Conservation (phyloP, 2,113 vertebrate species). For the Pica pica region DNA sequence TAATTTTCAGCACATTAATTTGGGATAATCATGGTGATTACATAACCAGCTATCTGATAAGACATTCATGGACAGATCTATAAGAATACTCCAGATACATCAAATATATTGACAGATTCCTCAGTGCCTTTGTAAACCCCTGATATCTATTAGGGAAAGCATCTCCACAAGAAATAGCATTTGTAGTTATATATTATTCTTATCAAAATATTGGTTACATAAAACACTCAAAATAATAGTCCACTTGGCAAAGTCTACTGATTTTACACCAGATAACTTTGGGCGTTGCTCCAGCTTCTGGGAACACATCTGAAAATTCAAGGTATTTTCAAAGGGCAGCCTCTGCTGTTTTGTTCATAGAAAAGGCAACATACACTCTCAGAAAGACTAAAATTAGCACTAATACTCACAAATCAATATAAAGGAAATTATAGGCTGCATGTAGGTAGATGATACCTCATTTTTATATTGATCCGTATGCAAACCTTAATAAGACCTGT, state of each 20-base stretch:
- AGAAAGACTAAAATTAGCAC: not conserved
- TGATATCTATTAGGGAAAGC: not conserved
- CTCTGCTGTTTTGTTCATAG: not conserved
- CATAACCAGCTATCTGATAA: not conserved
- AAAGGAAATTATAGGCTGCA: constrained; percentile 12
- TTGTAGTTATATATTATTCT: not conserved
- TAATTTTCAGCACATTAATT: not conserved
- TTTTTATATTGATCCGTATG: not conserved
- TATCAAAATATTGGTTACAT: not conserved
- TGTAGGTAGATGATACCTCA: not conserved
- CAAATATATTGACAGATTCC: not conserved
- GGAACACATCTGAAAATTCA: not conserved
- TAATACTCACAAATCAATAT: not conserved
- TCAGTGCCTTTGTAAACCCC: not conserved
- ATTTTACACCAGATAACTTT: not conserved
- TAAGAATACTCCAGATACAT: not conserved
- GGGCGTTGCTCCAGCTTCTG: not conserved
- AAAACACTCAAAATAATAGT: not conserved
- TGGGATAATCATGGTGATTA: constrained; percentile 11
- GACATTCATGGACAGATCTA: not conserved
- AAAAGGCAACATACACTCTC: not conserved
- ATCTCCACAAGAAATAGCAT: not conserved
- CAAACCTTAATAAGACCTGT: not conserved
- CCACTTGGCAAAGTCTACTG: not conserved
- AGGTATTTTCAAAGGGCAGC: not conserved